Percentiles rank a stretch among this genome's conserved stretches.
Conservation (phyloP, 2,113 vertebrate genomes). For the Lampris incognitus region DNA sequence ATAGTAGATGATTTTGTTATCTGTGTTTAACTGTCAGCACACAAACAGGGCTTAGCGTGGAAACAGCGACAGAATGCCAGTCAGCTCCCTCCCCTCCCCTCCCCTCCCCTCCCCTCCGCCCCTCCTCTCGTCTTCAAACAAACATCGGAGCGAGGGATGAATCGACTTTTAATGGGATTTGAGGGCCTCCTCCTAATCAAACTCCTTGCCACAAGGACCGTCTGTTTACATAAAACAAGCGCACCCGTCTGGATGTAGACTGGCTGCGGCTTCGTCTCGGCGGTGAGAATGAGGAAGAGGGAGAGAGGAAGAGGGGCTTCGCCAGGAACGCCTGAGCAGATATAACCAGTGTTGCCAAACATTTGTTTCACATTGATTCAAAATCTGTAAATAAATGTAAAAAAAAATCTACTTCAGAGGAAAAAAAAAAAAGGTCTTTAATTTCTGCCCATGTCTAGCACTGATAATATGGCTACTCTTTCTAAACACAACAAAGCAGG, state of each 20-base stretch:
- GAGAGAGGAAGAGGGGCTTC: constrained; percentile 25
- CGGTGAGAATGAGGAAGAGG: constrained; percentile 47
- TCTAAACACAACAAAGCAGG: constrained; percentile 68
- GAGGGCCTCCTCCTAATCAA: constrained; percentile 83
- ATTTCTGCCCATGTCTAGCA: constrained; percentile 60
- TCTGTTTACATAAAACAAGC: constrained; percentile 80
- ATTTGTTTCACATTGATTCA: constrained; percentile 78
- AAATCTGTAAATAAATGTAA: constrained; percentile 51
- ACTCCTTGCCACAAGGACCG: constrained; percentile 73
- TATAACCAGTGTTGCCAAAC: constrained; percentile 74
- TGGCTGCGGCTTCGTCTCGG: constrained; percentile 70
- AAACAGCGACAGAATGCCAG: constrained; percentile 53
- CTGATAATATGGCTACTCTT: constrained; percentile 61
- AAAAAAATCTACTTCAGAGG: constrained; percentile 38
- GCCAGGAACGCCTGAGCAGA: constrained; percentile 56
- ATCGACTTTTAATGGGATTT: constrained; percentile 85
- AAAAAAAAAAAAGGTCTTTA: constrained; percentile 32
- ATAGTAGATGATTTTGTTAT: constrained; percentile 15
- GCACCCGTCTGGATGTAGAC: constrained; percentile 79
- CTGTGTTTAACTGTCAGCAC: constrained; percentile 49
- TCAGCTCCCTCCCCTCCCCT: constrained; percentile 44
- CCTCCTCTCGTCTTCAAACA: constrained; percentile 79
- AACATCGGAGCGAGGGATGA: constrained; percentile 65
- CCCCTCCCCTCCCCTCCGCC: constrained; percentile 30
- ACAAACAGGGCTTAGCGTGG: constrained; percentile 67